Evolutionary conservation across 2,113 vertebrate species (phyloP), one percentile per base, ranked within the genome.

Genomic region (Aspidoscelis tigris): DNA sequence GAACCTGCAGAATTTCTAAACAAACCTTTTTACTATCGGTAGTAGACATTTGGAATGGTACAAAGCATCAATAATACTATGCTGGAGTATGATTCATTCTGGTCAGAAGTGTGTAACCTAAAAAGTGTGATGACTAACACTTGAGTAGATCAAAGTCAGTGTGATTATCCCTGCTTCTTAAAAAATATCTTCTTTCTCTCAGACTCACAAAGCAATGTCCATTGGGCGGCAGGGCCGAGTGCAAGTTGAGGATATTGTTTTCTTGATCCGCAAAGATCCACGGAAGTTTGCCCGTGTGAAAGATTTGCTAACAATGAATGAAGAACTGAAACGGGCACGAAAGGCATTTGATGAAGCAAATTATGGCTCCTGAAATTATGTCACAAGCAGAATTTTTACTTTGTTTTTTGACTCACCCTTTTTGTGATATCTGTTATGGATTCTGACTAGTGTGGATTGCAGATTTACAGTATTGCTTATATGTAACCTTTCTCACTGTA

Each of bases 271-370:
- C 55, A 99, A 99, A 89, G 98, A 99, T 80, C 98, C 98, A 6
- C 94, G 99, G 77, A 99, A 99, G 91, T 99, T 99, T 91, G 98
- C 99, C 64, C 91, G 99, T 87, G 98, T 99, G 74, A 99, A 99
- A 94, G 99, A 99, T 89, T 96, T 99, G 83, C 96, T 99, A 55
- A 99, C 98, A 16, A 99, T 99, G 98, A 99, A 99, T 65, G 98
- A 99, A 90, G 99, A 99, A 93, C 93, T 99, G 88, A 99, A 99
- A 95, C 96, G 98, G 83, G 98, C 98, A 68, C 94, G 98, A 39
- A 99, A 99, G 91, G 98, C 98, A 70, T 99, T 99, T 84, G 99
- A 99, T 78, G 99, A 99, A 87, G 99, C 99, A 0, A 99, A 99
- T 87, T 99, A 99, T 72, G 99, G 99, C 64, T 99, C 99, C 2